phyloP scores from a whole-genome alignment of 2,888 invertebrate species.

The Campoplex nolae region DNA sequence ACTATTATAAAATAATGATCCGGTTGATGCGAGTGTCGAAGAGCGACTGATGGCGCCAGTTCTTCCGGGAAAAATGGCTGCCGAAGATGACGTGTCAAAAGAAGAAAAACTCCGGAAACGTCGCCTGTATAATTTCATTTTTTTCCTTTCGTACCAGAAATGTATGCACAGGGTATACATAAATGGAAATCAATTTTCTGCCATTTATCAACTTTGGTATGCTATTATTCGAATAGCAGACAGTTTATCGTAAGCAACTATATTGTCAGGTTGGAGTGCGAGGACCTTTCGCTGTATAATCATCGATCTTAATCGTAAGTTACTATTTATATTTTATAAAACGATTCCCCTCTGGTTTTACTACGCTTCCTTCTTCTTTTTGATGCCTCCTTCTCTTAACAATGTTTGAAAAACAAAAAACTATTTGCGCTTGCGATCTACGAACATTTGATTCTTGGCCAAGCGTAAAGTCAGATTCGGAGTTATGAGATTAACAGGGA shows the following conservation, averaged over 20 bases:
- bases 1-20: neutral
- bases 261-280: neutral
- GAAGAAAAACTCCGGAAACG: neutral
- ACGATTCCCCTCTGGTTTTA: neutral
- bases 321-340: neutral
- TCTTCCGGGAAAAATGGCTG: neutral
- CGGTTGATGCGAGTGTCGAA: neutral
- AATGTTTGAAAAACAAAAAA: neutral
- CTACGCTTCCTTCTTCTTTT: neutral
- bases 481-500: neutral
- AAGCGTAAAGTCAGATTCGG: neutral
- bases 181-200: neutral
- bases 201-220: slow-evolving; percentile 15
- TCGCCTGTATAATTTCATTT: slow-evolving; percentile 15
- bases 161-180: neutral
- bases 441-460: neutral
- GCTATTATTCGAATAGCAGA: neutral
- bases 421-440: neutral
- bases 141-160: neutral
- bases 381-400: neutral
- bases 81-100: neutral
- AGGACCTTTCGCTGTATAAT: neutral
- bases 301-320: neutral
- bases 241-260: neutral
- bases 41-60: neutral